Evolutionary conservation across 2,797 vertebrate genomes (phyloP).

Genomic region (Rhincodon typus): DNA sequence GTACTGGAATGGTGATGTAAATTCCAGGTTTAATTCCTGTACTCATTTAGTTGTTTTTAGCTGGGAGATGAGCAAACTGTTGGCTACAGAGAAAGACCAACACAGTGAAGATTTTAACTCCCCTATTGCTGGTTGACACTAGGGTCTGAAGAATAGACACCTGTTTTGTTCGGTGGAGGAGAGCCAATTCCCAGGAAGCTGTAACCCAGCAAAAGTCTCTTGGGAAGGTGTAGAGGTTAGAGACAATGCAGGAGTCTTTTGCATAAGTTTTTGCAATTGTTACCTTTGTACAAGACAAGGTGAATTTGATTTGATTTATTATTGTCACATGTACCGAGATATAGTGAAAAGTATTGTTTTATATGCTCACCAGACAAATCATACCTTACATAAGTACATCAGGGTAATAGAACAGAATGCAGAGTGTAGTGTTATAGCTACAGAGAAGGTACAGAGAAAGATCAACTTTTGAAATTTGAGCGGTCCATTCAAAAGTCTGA

Average conservation of each 20-base stretch:
- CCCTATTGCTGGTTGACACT: not conserved
- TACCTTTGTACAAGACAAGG: not conserved
- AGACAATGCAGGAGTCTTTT: not conserved
- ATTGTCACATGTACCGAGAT: too few relatives aligned
- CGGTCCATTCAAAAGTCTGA: too few relatives aligned
- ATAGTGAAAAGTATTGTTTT: too few relatives aligned
- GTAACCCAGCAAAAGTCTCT: not conserved
- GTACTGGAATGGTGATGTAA: not conserved
- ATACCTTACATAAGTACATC: too few relatives aligned
- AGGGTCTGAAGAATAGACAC: not conserved
- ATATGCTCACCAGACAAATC: too few relatives aligned
- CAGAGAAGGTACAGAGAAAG: too few relatives aligned
- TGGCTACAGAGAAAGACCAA: not conserved
- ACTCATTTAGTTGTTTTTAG: not conserved
- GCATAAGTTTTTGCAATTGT: not conserved
- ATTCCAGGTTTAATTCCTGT: not conserved
- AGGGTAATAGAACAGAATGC: too few relatives aligned
- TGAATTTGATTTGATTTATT: not conserved
- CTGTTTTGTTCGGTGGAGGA: not conserved
- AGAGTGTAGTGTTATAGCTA: too few relatives aligned
- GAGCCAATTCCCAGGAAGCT: too few relatives aligned
- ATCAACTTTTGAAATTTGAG: too few relatives aligned
- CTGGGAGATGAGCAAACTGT: not conserved
- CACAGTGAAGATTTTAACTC: not conserved
- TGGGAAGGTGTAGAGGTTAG: not conserved